Conservation (phyloP, 2,113 vertebrate genomes). For the Petrocephalus microphthalmus region DNA sequence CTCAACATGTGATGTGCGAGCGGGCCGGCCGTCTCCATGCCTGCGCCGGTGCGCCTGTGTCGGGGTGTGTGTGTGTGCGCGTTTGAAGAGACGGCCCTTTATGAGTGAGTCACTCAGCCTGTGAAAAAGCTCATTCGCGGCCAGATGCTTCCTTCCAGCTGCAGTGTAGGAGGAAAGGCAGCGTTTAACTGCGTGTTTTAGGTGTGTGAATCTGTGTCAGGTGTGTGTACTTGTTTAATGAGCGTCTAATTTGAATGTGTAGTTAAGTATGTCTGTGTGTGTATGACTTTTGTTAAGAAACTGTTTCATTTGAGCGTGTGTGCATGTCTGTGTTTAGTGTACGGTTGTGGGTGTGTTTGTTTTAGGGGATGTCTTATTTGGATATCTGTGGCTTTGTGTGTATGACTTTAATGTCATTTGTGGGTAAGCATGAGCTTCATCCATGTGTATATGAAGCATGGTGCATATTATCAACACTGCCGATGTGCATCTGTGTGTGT, state of each 20-base stretch:
- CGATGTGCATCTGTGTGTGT: background rate
- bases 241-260: background rate
- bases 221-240: constrained; percentile 1
- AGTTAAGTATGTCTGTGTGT: background rate
- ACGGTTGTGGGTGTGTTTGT: background rate
- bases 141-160: background rate
- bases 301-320: background rate
- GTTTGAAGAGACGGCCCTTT: background rate
- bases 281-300: background rate
- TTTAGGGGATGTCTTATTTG: background rate
- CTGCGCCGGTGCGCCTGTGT: background rate
- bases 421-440: background rate
- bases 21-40: background rate
- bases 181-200: background rate
- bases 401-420: background rate
- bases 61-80: background rate
- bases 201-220: background rate
- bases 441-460: background rate
- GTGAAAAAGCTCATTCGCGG: constrained; percentile 1
- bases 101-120: constrained; percentile 14
- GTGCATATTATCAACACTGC: background rate
- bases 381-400: background rate
- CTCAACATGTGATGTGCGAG: background rate
- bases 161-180: background rate
- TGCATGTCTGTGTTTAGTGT: background rate